Base-by-base conservation (phyloP, 1,140 invertebrate genomes). In the Drosophila baimaii region DNA sequence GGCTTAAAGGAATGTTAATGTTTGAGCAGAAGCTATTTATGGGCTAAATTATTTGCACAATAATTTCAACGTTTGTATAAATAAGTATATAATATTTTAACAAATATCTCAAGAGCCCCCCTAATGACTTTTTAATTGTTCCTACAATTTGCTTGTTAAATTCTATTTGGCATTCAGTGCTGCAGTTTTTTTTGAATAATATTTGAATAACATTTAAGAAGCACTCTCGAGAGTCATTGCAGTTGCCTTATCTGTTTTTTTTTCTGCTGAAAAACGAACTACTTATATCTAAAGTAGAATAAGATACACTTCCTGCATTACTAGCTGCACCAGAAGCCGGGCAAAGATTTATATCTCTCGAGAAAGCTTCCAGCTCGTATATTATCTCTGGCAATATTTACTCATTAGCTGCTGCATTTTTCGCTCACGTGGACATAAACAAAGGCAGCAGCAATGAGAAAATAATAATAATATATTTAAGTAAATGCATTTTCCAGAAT, bases 321-420 rank as follows among this genome's bases (percentile, higher is more conserved):
- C 33, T 25, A 21, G 43, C 39, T 68, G 10, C 37, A 12, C n/a
- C n/a, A n/a, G n/a, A n/a, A n/a, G 23, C 9, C 0, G 8, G 29
- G 66, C 9, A 29, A 21, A 69, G 66, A 56, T 70, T 70, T 70
- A 46, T 69, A 19, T 41, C n/a, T 25, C n/a, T 33, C 2, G 41
- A 31, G 57, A 44, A 17, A 35, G 41, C 44, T 29, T n/a, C 46
- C 17, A 21, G 27, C 27, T 41, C 23, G 31, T 58, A 47, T 57
- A 70, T 54, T 71, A 71, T 70, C 68, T 58, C 33, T 37, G 73
- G 54, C 56, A 69, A 77, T 77, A 77, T 76, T 76, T 76, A 76
- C 73, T 57, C 41, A 58, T 76, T 76, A 69, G 39, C 52, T 44
- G 52, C 61, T 65, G 73, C 61, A 64, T 75, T 75, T 75, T 33